Evolutionary conservation across 1,140 invertebrate genomes (phyloP), one percentile per base, ranked within the genome.

Genomic region (Lepidurus couesii): DNA sequence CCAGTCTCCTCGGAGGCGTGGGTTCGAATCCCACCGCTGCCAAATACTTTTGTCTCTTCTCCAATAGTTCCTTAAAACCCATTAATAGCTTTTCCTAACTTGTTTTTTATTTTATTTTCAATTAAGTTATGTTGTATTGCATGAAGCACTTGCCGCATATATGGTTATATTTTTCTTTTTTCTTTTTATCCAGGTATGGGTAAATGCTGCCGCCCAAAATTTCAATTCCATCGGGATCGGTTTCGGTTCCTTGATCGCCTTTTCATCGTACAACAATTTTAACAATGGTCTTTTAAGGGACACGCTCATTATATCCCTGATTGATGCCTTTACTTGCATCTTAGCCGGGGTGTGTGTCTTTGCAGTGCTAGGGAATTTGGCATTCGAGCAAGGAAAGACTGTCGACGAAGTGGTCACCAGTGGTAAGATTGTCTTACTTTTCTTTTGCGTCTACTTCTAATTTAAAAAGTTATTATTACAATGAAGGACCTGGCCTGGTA

Each of bases 221-320:
- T 96, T 97, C 84, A 96, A 96, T 86, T 96, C 95, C 0, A 91
- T 97, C 79, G 93, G 94, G 77, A 93, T 96, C 44, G 93, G 93
- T 0, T 95, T 95, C 82, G 95, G 95, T 24, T 95, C 94, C 6
- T 93, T 97, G 88, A 95, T 97, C 83, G 95, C 94, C 82, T 96
- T 96, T 84, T 92, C 94, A n/a, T 96, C 94, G 83, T 97, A 97
- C 86, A 97, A 97, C 85, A 91, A 92, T 84, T 95, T 95, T 84
- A 91, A 93, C 83, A 97, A 97, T 83, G 94, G 94, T 82, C 92
- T 96, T 79, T 86, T 96, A 26, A 90, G 93, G 77, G 94, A 96
- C 82, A 94, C 93, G 0, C 82, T 95, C 24, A 90, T 93, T 0
- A 92, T 96, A 43, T 92, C 92, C 42, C 83, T 92, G 53, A 90